Base-by-base conservation (phyloP, 1,140 invertebrate genomes). In the Drosophila carrolli region DNA sequence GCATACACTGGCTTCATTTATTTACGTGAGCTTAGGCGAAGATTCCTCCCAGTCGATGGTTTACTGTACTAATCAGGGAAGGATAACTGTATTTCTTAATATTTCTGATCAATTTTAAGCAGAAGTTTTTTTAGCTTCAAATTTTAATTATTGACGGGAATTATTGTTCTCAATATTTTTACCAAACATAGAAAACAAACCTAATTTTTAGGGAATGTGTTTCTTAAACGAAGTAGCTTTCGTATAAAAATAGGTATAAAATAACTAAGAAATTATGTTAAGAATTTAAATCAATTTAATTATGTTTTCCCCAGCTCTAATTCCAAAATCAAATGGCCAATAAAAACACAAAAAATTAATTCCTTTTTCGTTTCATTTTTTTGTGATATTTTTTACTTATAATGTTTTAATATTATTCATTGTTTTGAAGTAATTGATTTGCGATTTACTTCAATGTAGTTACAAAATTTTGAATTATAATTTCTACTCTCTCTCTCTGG, bases 1-100 rank as follows among this genome's bases (percentile, higher is more conserved):
- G 83, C 82, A 86, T 81, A 62, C 78, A 79, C 82, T 86, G 83
- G 82, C 79, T 88, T 82, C 75, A 32, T 32, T 70, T 41, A 43
- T 35, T 19, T 19, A 40, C 44, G 56, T 55, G 60, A 68, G 75
- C 73, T 71, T 66, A 27, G 59, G 46, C 16, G 9, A 37, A 13
- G 16, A 32, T 27, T 51, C 46, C 55, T 56, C 54, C 71, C 50
- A 75, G 53, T 78, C 61, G 51, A 54, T 35, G 51, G 35, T 35
- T 68, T 72, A 59, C 40, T 19, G 38, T 37, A 54, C 60, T 50
- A 70, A 46, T 60, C 23, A 13, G 50, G 7, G 27, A 16, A 11
- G 56, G 59, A 19, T 75, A 72, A 51, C 40, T 9, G 37, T 44
- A 35, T 48, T 38, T 9, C n/a, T 19, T 8, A 62, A 60, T 75